These are phyloP conservation scores for Fukomys damarensis DNA, from an alignment of 2,113 vertebrate species.

Conservation along the genomic window DNA sequence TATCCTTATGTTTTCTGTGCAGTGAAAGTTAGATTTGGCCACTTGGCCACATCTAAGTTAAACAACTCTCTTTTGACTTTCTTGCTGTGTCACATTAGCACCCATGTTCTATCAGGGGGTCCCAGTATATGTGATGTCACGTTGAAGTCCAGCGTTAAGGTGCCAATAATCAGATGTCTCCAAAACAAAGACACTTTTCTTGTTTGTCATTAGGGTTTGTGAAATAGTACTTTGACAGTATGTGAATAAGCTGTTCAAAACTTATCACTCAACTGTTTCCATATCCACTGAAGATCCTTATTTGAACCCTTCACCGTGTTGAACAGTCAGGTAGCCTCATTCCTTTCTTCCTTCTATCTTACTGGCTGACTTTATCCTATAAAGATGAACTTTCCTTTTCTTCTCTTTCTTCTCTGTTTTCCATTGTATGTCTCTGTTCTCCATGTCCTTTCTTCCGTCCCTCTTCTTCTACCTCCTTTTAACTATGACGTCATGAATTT, in stretches of 20 bases:
- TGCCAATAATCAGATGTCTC: not conserved
- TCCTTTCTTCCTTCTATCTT: not conserved
- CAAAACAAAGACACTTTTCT: not conserved
- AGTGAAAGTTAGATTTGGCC: not conserved
- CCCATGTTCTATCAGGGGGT: not conserved
- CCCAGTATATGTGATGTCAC: not conserved
- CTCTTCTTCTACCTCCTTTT: not conserved
- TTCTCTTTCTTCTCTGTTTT: not conserved
- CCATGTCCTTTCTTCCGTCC: not conserved
- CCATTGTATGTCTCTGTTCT: not conserved
- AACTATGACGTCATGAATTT: not conserved
- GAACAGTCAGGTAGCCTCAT: not conserved
- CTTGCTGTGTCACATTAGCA: not conserved
- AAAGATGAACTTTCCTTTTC: not conserved
- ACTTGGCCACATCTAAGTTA: not conserved
- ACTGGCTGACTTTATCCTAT: not conserved
- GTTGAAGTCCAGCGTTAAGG: not conserved
- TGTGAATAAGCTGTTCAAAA: not conserved
- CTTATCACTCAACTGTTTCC: not conserved
- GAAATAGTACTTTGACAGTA: not conserved
- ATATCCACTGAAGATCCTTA: not conserved
- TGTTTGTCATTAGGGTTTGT: not conserved
- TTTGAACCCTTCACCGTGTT: not conserved
- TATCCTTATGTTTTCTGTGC: not conserved
- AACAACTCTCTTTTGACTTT: not conserved